Evolutionary conservation across 2,113 vertebrate genomes (phyloP), one percentile per base, ranked within the genome.

Genomic region (Actenoides lindsayi): DNA sequence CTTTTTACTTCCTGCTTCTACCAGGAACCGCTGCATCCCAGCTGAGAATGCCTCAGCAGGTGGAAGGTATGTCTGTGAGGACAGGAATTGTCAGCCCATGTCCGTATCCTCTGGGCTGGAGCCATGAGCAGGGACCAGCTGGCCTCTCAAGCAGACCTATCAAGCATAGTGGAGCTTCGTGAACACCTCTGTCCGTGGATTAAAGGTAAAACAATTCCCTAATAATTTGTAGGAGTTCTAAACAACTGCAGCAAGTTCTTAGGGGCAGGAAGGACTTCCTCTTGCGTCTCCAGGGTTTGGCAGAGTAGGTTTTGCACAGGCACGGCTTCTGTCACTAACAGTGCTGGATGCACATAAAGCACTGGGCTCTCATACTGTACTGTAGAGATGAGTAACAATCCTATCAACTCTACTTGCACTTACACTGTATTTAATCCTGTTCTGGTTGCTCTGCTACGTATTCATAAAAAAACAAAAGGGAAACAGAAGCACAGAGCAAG

Each of bases 401-500:
- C 50, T 71, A 92, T 37, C 68, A 50, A 53, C 50, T 76, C 73
- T 53, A 67, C 53, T 94, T 64, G 74, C 44, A 57, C 37, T 93
- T 74, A 81, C 11, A 77, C 71, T 31, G 6, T 78, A 71, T 92
- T 92, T 93, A 83, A 92, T 96, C 83, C 69, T 92, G 57, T 59
- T 95, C 94, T 93, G 94, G 92, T 84, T 97, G 95, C 80, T 96
- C 90, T 95, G 96, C 92, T 96, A 54, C 25, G 2, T 95, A 89
- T 79, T 94, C 83, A 84, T 91, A 46, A 77, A 70, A 70, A 89
- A 79, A 16, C 71, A 88, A 87, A 83, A 94, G 85, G 69, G 94
- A 92, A 96, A 81, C 96, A 97, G 95, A 96, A 96, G 80, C 96
- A 84, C 94, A 95, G 93, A 94, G 63, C 96, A 88, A 94, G 63